A percentile compares a stretch with the other conserved stretches of the same genome.
Conservation (phyloP, 1,140 invertebrate genomes). For the Scaptomyza pallida region DNA sequence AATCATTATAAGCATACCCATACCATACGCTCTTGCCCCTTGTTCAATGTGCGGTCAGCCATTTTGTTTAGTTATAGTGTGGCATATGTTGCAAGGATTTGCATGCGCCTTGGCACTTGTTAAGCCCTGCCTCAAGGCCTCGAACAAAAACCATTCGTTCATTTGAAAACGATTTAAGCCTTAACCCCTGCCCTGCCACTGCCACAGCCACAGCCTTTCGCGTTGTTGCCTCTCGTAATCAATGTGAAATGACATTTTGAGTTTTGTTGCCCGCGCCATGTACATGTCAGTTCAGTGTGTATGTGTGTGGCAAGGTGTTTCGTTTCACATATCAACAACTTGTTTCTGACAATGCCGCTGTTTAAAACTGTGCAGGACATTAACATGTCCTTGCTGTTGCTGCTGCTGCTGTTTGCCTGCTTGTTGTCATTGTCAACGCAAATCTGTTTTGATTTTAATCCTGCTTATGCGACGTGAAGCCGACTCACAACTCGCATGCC, state of each 20-base stretch:
- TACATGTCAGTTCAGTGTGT: conserved; percentile 5
- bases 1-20: neutral
- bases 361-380: conserved; percentile 48
- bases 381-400: conserved; percentile 47
- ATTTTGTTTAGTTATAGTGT: conserved; percentile 40
- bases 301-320: conserved; percentile 49
- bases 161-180: conserved; percentile 59
- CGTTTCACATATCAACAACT: conserved; percentile 62
- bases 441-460: conserved; percentile 78
- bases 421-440: conserved; percentile 62
- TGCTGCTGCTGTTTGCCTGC: conserved; percentile 11
- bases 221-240: conserved; percentile 32
- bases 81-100: conserved; percentile 44
- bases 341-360: conserved; percentile 21
- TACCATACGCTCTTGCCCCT: neutral
- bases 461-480: conserved; percentile 61
- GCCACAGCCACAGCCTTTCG: too few relatives aligned
- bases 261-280: conserved; percentile 21
- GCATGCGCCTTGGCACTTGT: conserved; percentile 38
- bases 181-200: neutral
- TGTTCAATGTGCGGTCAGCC: conserved; percentile 13
- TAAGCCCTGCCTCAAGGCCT: conserved; percentile 40
- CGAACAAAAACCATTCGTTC: conserved; percentile 10
- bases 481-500: conserved; percentile 43
- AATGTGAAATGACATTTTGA: conserved; percentile 50